Base-by-base conservation (phyloP, 2,113 vertebrate species). In the Ursus arctos region DNA sequence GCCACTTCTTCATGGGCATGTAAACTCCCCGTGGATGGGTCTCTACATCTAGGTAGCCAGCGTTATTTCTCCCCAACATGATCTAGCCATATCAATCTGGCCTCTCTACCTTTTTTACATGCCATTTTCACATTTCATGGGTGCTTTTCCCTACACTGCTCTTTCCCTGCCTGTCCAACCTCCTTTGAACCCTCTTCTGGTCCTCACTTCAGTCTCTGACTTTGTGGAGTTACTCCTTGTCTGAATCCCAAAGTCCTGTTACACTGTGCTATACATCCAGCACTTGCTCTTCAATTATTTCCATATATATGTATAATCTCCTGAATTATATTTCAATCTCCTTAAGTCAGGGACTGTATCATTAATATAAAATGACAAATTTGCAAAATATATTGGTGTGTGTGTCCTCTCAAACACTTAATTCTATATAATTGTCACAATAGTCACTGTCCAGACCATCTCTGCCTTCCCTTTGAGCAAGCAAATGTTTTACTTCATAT, bases 241-340 rank as follows among this genome's bases (percentile, higher is more conserved):
- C 7, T 40, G 53, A 61, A 76, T 55, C 84, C 31, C n/a, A n/a
- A 93, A 71, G 33, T 74, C 65, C 22, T 59, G 24, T 79, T 43
- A 43, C 33, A 8, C 33, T 86, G 33, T n/a, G 7, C 36, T 81
- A 5, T 31, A 43, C 15, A 36, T 22, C 55, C 53, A 7, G 6
- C 24, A 72, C 31, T 65, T 86, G 33, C 6, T 72, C 16, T 79
- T 82, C 21, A 77, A 19, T 77, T 89, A 86, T 88, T 69, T 49
- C n/a, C n/a, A 22, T 33, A 18, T 26, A 2, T 43, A 28, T 87
- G 6, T 49, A 15, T 51, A 63, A 51, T 93, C n/a, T 91, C 33
- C 47, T 76, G 55, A 97, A 80, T 94, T 94, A 71, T 31, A 86
- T 72, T 63, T 85, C 59, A 87, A 4, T 82, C 28, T 95, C 33